Base-by-base conservation (phyloP, 2,113 vertebrate genomes). In the Microtus oregoni region DNA sequence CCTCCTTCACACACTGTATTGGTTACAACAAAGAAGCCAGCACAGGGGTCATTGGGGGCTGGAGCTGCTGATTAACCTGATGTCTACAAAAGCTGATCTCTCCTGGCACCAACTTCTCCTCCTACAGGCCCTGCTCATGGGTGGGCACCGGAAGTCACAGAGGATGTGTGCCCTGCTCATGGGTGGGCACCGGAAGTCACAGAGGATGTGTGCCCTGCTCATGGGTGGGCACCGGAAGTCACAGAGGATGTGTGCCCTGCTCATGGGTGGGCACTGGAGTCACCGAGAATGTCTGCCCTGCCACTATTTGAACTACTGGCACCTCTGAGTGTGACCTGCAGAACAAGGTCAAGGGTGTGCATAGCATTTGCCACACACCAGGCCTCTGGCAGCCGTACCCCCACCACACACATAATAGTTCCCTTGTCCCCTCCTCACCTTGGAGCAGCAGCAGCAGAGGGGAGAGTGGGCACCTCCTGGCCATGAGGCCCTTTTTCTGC, bases 41-140 rank as follows among this genome's bases (percentile, higher is more conserved):
- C 7, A 5, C 3, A 13, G 1, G 52, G 77, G 19, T 75, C 41
- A 8, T 96, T 55, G 2, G 52, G 81, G 47, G 0, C 14, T 19
- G 13, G 91, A 35, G 67, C 76, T 86, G 28, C n/a, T 28, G 19
- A 95, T 28, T 19, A 78, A 30, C 6, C 2, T 63, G 82, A 5
- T 17, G 30, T 89, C 63, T 38, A 5, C 0, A 2, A 24, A 14
- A 0, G 0, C 10, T 0, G 94, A 72, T 30, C 20, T 24, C 58
- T 91, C 67, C 58, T 73, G 78, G 75, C 90, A 72, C 77, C 67
- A 94, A 55, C 68, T 44, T 44, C 90, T 96, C 30, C 6, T 77
- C 78, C 77, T 0, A 0, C 94, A 87, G 75, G 20, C 6, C 12
- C 19, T 2, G 24, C 32, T 0, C 0, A 55, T 63, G 61, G 22